Conservation (phyloP, 2,888 invertebrate genomes). For the Chymomyza procnemis region DNA sequence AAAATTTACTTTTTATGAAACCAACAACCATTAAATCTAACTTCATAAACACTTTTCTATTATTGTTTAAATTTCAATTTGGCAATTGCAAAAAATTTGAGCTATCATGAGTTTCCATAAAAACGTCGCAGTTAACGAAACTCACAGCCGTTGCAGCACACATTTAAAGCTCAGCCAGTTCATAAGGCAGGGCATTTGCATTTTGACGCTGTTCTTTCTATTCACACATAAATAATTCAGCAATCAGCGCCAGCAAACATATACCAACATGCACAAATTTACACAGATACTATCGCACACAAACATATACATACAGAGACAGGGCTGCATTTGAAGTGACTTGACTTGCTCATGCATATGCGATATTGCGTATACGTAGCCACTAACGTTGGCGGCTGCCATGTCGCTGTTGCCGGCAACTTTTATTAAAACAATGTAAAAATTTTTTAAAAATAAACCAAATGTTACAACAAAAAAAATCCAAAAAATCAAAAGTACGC, state of each 20-base stretch:
- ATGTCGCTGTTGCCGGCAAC: too few species aligned
- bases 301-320: neutral
- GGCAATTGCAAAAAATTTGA: neutral
- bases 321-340: neutral
- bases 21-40: too few species aligned
- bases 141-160: neutral
- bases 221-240: constrained; percentile 8
- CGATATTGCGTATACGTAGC: neutral
- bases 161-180: neutral
- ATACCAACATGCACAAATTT: neutral
- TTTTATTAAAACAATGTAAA: too few species aligned
- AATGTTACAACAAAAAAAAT: too few species aligned
- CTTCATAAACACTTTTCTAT: too few species aligned
- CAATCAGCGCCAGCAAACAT: constrained; percentile 1
- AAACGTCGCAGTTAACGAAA: neutral
- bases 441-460: too few species aligned
- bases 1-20: too few species aligned
- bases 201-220: constrained; percentile 36
- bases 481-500: too few species aligned
- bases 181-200: constrained; percentile 22
- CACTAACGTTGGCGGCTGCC: constrained; percentile 12
- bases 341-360: neutral
- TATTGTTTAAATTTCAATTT: neutral
- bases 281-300: neutral
- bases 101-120: too few species aligned